A percentile compares a stretch with the other conserved stretches of the same genome.
phyloP scores from a whole-genome alignment of 64 coral and sea anemone genomes.

The Pocillopora verrucosa region DNA sequence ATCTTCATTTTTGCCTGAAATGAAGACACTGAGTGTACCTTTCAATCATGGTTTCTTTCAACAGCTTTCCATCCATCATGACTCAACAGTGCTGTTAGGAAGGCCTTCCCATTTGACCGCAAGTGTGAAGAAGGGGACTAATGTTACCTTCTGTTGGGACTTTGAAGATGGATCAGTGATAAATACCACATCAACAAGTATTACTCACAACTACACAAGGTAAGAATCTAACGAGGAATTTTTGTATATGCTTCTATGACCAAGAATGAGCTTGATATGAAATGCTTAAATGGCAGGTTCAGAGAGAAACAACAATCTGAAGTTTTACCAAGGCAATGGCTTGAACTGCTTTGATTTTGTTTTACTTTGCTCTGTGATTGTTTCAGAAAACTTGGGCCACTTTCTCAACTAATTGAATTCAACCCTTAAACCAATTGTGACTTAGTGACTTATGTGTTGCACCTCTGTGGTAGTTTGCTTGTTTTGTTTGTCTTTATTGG shows the following conservation, averaged over 20 bases:
- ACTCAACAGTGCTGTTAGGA: not conserved
- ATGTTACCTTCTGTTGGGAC: slow-evolving; percentile 44
- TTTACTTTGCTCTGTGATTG: too few species aligned
- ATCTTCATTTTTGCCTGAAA: not conserved
- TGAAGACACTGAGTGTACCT: not conserved
- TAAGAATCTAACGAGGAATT: slow-evolving; percentile 11
- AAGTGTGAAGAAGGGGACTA: not conserved
- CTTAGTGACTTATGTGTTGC: too few species aligned
- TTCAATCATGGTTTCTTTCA: not conserved
- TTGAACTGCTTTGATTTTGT: too few species aligned
- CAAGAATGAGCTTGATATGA: too few species aligned
- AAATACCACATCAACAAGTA: not conserved
- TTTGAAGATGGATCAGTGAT: slow-evolving; percentile 39
- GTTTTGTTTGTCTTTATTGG: too few species aligned
- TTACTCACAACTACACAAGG: slow-evolving; percentile 16
- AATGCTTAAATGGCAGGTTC: too few species aligned
- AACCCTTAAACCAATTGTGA: too few species aligned
- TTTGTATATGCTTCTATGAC: not conserved
- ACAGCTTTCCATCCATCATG: slow-evolving; percentile 10
- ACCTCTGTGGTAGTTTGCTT: too few species aligned
- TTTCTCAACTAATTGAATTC: too few species aligned
- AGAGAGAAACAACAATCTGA: too few species aligned
- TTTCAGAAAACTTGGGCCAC: too few species aligned
- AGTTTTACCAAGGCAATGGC: too few species aligned
- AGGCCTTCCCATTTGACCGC: not conserved